Evolutionary conservation across 2,888 invertebrate species (phyloP).

Genomic region (Leucophora obtusa): DNA sequence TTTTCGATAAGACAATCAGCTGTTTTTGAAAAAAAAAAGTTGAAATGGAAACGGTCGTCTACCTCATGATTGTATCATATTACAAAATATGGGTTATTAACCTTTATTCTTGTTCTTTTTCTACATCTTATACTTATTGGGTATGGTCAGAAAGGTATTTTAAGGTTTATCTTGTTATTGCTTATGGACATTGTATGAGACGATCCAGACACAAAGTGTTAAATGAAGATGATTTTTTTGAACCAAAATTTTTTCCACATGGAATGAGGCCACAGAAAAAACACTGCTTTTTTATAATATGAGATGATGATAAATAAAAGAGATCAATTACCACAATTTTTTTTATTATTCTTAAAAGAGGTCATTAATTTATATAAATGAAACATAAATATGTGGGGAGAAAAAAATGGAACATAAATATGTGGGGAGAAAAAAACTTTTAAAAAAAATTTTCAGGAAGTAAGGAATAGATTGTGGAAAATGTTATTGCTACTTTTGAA

Average conservation of each 20-base stretch:
- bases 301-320: slow-evolving; percentile 28
- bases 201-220: slow-evolving; percentile 44
- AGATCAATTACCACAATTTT: slow-evolving; percentile 54
- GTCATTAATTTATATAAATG: not conserved
- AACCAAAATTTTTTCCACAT: not conserved
- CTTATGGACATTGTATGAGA: not conserved
- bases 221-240: slow-evolving; percentile 20
- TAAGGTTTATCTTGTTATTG: not conserved
- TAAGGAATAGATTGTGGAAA: not conserved
- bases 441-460: not conserved
- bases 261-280: not conserved
- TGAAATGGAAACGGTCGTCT: slow-evolving; percentile 63
- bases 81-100: slow-evolving; percentile 51
- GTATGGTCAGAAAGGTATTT: slow-evolving; percentile 46
- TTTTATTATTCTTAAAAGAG: slow-evolving; percentile 10
- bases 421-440: not conserved
- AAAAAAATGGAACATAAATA: slow-evolving; percentile 3
- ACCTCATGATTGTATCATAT: slow-evolving; percentile 53
- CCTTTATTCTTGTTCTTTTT: slow-evolving; percentile 35
- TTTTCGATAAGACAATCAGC: slow-evolving; percentile 48
- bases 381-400: not conserved
- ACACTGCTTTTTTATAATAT: slow-evolving; percentile 14
- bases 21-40: slow-evolving; percentile 46
- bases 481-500: not conserved
- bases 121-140: slow-evolving; percentile 36